Percentiles rank a stretch among this genome's conserved stretches.
phyloP scores from a whole-genome alignment of 2,797 vertebrate species.

The Acanthis flammea region DNA sequence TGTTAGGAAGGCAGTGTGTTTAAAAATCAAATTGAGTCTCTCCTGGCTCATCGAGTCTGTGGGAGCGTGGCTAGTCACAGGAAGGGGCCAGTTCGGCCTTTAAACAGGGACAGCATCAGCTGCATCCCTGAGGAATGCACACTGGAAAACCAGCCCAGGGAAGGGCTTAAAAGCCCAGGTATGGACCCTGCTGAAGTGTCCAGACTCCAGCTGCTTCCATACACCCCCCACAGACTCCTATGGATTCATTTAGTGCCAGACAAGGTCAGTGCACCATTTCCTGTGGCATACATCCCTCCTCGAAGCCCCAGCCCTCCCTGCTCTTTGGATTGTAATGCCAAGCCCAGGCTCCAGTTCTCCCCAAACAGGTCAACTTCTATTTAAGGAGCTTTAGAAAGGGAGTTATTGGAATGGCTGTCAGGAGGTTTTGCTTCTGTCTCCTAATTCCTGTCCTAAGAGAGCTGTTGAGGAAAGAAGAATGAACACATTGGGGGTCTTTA shows the following conservation, averaged over 20 bases:
- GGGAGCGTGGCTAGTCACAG: not conserved
- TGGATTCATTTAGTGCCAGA: not conserved
- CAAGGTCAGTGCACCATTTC: not conserved
- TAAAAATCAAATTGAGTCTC: slow-evolving; percentile 21
- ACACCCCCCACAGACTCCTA: not conserved
- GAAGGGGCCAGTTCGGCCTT: not conserved
- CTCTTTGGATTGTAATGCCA: not conserved
- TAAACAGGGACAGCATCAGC: not conserved
- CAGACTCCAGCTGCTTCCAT: not conserved
- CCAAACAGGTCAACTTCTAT: not conserved
- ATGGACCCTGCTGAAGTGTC: not conserved
- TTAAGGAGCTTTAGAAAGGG: not conserved
- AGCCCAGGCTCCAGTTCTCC: not conserved
- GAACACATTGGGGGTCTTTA: not conserved
- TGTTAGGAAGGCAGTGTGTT: not conserved
- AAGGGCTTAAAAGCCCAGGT: not conserved
- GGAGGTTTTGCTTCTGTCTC: not conserved
- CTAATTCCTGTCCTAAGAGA: not conserved
- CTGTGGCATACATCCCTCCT: not conserved
- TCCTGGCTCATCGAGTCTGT: not conserved
- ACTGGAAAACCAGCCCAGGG: fast-evolving
- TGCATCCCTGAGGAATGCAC: not conserved
- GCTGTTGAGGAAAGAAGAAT: not conserved
- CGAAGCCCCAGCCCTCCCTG: not conserved
- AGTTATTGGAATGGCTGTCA: not conserved